Percentiles rank a stretch among this genome's conserved stretches.
These are phyloP conservation scores for Eulemur rubriventer DNA, from an alignment of 2,797 vertebrate genomes.

Conservation along the genomic window DNA sequence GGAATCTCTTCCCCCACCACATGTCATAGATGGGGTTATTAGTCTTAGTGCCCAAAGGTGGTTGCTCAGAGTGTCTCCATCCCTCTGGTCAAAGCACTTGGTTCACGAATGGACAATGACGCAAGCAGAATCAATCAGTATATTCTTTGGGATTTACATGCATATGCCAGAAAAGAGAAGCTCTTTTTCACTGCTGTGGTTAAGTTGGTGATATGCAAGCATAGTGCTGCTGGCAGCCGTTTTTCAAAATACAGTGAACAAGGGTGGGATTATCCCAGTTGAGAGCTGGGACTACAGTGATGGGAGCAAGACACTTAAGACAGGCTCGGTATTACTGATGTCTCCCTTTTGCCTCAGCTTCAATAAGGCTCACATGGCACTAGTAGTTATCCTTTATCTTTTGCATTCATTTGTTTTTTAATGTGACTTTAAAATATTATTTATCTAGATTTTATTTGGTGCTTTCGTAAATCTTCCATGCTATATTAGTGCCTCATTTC, in stretches of 20 bases:
- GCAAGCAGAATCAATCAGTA: neutral
- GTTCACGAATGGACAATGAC: neutral
- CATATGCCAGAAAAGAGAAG: neutral
- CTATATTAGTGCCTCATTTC: neutral
- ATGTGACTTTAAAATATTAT: neutral
- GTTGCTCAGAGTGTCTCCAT: neutral
- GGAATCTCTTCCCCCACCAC: no score
- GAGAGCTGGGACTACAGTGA: accelerated
- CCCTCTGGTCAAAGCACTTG: neutral
- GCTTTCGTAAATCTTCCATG: neutral
- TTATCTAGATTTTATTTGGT: neutral
- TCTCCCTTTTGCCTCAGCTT: neutral
- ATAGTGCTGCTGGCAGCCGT: neutral
- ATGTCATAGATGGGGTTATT: neutral
- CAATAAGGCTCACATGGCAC: neutral
- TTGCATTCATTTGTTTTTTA: neutral
- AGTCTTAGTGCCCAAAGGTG: neutral
- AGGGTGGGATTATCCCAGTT: neutral
- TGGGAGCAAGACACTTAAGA: neutral
- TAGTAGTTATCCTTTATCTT: neutral
- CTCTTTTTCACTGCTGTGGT: neutral
- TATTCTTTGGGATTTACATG: neutral
- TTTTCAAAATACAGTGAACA: neutral
- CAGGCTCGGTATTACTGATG: no score
- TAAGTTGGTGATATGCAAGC: neutral